Base-by-base conservation (phyloP, 1,140 invertebrate species). In the Bombus ignitus region DNA sequence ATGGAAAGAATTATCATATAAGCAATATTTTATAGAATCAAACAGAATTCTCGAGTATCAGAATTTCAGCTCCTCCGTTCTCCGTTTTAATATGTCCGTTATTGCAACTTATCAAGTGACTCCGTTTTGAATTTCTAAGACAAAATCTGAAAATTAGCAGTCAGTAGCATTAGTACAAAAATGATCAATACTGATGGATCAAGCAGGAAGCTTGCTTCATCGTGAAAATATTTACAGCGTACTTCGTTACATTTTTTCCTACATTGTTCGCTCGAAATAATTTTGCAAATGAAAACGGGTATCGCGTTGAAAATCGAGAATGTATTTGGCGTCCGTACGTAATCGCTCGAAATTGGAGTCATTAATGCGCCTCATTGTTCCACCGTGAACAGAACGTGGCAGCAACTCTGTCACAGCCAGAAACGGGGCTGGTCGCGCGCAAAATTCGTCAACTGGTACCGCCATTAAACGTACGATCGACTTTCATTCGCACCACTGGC, bases 331-430 rank as follows among this genome's bases (percentile, higher is more conserved):
- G 18, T 9, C 0, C 44, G 44, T 78, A 76, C 37, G 71, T 83
- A 39, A 87, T 80, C 77, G 47, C 44, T 28, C 22, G 77, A 87
- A 92, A 92, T 92, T 92, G 81, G 87, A 79, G 87, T 91, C 91
- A 83, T 89, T 91, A 89, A 89, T 91, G 84, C 75, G 82, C 78
- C 71, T 62, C 80, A 70, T 79, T 76, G 83, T 85, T 78, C 77
- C 74, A 66, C 15, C 18, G 22, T 28, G 81, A 79, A 75, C 81
- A 72, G 79, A 91, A 78, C 84, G 83, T 83, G 81, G 62, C 82
- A 72, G 81, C 82, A 78, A 82, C 75, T 89, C 81, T 81, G 86
- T 90, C 89, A 90, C 57, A 77, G 66, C 35, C 88, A 80, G 71
- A 75, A 65, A 81, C 75, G 75, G 74, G 79, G n/a, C 75, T 75